Base-by-base conservation (phyloP, 2,888 invertebrate species). In the Drosophila ustulata region DNA sequence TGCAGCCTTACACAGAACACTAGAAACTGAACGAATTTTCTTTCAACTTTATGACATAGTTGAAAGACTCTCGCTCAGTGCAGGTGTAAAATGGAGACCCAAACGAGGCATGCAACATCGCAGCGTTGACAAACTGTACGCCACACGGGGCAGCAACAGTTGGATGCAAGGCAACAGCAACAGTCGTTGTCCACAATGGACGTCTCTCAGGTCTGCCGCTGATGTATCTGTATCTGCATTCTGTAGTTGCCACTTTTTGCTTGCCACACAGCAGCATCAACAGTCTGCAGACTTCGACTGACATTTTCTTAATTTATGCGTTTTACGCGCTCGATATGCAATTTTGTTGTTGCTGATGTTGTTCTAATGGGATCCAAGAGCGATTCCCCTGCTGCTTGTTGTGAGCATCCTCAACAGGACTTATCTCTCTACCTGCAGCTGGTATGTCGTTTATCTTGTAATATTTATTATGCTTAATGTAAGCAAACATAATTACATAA, bases 231-330 rank as follows among this genome's bases (percentile, higher is more conserved):
- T 76, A 85, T 86, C 81, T 86, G 82, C 82, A 83, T 82, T 86
- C 75, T 67, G 68, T 37, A 62, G 50, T 63, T 56, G 50, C 69
- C 61, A 71, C 55, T 82, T 72, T 80, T 76, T 77, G 73, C 73
- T 55, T 53, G 59, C 46, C 65, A 64, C 55, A 32, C 45, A 26
- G 6, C 25, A 2, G 11, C 25, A 2, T 64, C 75, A 66, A 57
- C 79, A 66, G 57, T 74, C 71, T 51, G 50, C 7, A 55, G 51
- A 51, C 75, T 57, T 55, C 51, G 51, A 51, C 75, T 57, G 63
- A 66, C 62, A 66, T 73, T 57, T 66, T 80, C 82, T 71, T 88
- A 88, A 88, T 86, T 88, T 85, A 88, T 88, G 83, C 86, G 75
- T 67, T 70, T 79, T 71, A 63, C 75, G 75, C 68, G 70, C 52